Percentiles rank a stretch among this genome's conserved stretches.
Evolutionary conservation across 2,113 vertebrate species (phyloP).

Genomic region (Grantiella picta): DNA sequence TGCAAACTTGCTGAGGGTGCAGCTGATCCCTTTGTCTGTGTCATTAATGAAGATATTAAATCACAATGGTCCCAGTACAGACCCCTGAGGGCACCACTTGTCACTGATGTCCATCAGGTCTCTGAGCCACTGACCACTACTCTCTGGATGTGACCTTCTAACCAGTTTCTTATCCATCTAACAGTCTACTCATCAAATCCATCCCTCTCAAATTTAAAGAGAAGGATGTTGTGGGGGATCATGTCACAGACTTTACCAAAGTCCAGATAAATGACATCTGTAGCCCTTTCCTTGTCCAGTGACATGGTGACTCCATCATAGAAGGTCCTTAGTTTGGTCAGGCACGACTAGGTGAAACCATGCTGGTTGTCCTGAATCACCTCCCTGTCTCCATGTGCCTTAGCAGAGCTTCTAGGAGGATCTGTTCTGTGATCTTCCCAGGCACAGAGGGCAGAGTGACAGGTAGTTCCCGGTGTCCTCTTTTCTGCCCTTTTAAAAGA

Average conservation of each 20-base stretch:
- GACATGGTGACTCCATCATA: not conserved
- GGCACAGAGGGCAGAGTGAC: not conserved
- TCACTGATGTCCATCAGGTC: not conserved
- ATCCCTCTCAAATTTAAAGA: not conserved
- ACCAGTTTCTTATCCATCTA: not conserved
- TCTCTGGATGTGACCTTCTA: not conserved
- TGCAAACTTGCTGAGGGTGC: not conserved
- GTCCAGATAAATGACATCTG: not conserved
- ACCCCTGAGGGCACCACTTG: not conserved
- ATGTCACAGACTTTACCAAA: not conserved
- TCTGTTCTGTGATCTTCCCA: not conserved
- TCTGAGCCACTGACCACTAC: not conserved
- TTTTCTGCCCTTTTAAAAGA: not conserved
- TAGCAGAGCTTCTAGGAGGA: not conserved
- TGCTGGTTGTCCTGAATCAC: not conserved
- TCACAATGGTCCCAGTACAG: not conserved
- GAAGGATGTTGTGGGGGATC: not conserved
- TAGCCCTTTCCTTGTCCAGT: not conserved
- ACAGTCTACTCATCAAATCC: not conserved
- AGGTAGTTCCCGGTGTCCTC: not conserved
- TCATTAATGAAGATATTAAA: not conserved
- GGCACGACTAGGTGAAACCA: not conserved
- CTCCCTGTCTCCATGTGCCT: not conserved
- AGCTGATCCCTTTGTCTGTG: not conserved
- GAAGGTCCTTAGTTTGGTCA: not conserved